phyloP scores from a whole-genome alignment of 2,888 invertebrate species.

The Scaptomyza parva region DNA sequence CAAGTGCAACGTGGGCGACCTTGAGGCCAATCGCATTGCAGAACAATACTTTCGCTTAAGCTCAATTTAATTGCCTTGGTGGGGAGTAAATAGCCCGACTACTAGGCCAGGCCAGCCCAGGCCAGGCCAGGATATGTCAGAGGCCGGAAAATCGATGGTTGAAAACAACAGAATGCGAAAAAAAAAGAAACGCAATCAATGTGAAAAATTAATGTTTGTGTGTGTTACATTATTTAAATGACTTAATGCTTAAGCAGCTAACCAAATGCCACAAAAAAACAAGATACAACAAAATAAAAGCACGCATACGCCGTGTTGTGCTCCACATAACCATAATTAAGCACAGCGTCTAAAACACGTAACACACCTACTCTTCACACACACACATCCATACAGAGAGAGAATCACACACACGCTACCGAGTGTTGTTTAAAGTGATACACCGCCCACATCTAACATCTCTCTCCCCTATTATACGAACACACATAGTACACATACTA shows the following conservation, averaged over 20 bases:
- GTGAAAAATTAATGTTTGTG: constrained; percentile 28
- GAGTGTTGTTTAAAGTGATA: constrained; percentile 41
- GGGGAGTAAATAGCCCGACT: constrained; percentile 1
- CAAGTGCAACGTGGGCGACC: constrained; percentile 26
- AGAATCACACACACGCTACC: constrained; percentile 1
- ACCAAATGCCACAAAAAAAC: constrained; percentile 22
- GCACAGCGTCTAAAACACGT: constrained; percentile 50
- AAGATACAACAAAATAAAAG: constrained; percentile 26
- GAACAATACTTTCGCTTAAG: constrained; percentile 37
- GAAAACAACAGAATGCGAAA: no score
- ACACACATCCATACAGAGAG: constrained; percentile 10
- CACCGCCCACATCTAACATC: constrained; percentile 38
- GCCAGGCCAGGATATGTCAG: constrained; percentile 33
- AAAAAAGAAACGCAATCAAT: constrained; percentile 26
- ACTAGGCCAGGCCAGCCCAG: no score
- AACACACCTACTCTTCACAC: constrained; percentile 29
- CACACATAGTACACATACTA: constrained; percentile 14
- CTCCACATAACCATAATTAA: constrained; percentile 64
- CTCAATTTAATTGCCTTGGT: constrained; percentile 57
- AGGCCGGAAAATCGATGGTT: constrained; percentile 55
- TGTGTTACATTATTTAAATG: constrained; percentile 56
- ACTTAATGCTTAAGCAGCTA: constrained; percentile 49
- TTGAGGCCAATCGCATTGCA: constrained; percentile 28
- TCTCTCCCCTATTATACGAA: constrained; percentile 23
- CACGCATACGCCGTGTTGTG: constrained; percentile 67